These are phyloP conservation scores for Beaufortia kweichowensis DNA, from an alignment of 2,113 vertebrate species.

Conservation along the genomic window DNA sequence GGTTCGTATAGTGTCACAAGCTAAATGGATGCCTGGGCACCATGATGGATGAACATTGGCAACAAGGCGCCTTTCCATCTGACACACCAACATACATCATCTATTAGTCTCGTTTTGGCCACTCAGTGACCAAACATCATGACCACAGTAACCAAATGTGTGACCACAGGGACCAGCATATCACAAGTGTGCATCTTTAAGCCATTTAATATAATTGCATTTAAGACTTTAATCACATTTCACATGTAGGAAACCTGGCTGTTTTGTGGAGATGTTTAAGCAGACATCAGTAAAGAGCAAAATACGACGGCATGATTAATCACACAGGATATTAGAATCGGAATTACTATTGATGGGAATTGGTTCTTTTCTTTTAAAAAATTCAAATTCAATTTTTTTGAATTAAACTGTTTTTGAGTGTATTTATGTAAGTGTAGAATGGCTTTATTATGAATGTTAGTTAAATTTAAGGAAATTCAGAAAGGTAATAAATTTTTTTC, in stretches of 20 bases:
- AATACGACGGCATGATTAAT: neutral
- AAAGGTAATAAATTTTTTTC: too few species aligned
- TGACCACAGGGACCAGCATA: slow-evolving; percentile 45
- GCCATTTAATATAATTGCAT: slow-evolving; percentile 68
- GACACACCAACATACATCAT: slow-evolving; percentile 79
- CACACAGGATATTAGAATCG: neutral
- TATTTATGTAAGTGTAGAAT: too few species aligned
- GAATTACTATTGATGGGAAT: slow-evolving; percentile 1
- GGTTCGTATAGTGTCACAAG: slow-evolving; percentile 66
- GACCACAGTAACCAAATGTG: slow-evolving; percentile 58
- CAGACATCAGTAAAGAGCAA: slow-evolving; percentile 5
- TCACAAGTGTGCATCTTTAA: slow-evolving; percentile 66
- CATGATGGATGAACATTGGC: slow-evolving; percentile 75
- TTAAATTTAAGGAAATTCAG: too few species aligned
- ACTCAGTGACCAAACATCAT: slow-evolving; percentile 47
- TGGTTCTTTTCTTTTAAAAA: too few species aligned
- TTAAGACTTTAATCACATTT: slow-evolving; percentile 75
- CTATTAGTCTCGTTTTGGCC: slow-evolving; percentile 76
- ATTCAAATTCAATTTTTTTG: too few species aligned
- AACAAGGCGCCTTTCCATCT: slow-evolving; percentile 64
- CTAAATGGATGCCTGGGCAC: slow-evolving; percentile 73
- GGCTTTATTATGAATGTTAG: too few species aligned
- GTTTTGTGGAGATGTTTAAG: slow-evolving; percentile 36
- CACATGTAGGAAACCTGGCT: slow-evolving; percentile 55
- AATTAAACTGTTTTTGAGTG: too few species aligned